Base-by-base conservation (phyloP, 2,888 invertebrate species). In the Cerceris rybyensis region DNA sequence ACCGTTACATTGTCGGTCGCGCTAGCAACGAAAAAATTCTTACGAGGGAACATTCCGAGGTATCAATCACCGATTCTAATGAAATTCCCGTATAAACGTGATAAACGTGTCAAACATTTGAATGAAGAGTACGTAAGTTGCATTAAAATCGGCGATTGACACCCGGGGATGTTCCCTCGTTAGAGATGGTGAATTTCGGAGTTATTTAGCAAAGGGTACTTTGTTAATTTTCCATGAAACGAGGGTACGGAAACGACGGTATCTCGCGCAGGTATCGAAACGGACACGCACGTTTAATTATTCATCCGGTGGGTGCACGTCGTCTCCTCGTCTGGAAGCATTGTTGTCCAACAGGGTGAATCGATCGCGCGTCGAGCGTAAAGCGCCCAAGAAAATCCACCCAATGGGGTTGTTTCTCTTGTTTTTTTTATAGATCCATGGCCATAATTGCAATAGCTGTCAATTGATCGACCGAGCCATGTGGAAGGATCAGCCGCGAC, bases 351-450 rank as follows among this genome's bases (percentile, higher is more conserved):
- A 46, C 16, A 17, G 14, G 66, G 28, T 28, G 39, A 73, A 81
- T 81, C 74, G 78, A 81, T 80, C 74, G 57, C 9, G 41, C n/a
- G 50, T 6, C 43, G 39, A 17, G 14, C 17, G 74, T 39, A 16
- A 14, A 28, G 28, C 28, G 28, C 28, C 28, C 28, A 28, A 28
- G 28, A 49, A 42, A 52, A 77, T 58, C 46, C n/a, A 50, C 39
- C 50, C 28, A 63, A 17, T 17, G 46, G 28, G 8, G 14, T 52
- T 11, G 46, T 11, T 16, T 17, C 13, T 16, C 28, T 28, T 28
- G 28, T 83, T 85, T 90, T 81, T 86, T 83, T 90, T 90, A 52
- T 89, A 91, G 91, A 90, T 91, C 86, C 86, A 88, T 89, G 90
- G 88, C 87, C 87, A 88, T 87, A 90, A 85, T 81, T 82, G 84